phyloP scores from a whole-genome alignment of 2,797 vertebrate genomes.

The Sciurus carolinensis region DNA sequence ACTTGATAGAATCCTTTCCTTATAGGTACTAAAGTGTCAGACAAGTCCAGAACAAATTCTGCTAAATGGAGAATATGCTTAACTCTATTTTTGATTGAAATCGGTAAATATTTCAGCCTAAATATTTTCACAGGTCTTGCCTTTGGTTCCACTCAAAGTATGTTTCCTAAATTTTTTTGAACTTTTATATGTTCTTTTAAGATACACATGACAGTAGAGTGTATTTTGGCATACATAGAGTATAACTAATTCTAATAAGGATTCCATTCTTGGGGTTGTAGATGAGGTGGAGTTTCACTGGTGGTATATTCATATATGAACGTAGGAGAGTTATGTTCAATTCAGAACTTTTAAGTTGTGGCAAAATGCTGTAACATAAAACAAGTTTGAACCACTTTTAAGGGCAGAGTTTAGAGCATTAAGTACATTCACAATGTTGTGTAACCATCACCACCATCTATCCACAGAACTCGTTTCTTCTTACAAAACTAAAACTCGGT shows the following conservation, averaged over 20 bases:
- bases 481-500: background rate
- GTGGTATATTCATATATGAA: no score
- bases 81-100: background rate
- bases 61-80: background rate
- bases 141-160: background rate
- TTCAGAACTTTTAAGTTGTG: background rate
- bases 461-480: background rate
- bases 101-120: background rate
- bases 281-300: no score
- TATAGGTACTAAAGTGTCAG: background rate
- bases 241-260: no score
- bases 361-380: background rate
- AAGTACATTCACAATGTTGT: background rate
- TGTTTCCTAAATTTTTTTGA: background rate
- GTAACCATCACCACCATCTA: background rate
- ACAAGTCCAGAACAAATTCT: background rate
- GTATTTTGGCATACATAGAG: no score
- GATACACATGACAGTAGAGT: no score
- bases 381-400: background rate
- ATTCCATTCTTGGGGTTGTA: no score
- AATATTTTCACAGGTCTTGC: background rate
- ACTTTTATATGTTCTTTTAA: background rate
- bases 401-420: background rate
- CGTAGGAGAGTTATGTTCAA: no score
- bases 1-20: background rate